Conservation (phyloP, 2,797 vertebrate genomes). For the Danio kyathit region DNA sequence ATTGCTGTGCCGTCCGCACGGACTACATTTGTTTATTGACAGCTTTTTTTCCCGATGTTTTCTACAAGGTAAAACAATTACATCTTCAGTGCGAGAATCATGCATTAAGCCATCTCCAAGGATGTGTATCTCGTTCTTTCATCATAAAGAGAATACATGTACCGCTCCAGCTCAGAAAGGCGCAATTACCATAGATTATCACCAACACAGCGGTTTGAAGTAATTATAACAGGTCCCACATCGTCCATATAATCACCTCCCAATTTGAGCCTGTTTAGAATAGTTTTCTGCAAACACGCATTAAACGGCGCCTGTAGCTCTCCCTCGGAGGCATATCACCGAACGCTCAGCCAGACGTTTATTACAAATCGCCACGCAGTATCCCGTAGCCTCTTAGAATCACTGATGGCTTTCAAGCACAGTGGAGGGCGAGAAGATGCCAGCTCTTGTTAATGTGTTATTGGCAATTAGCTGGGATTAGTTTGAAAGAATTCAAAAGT, state of each 20-base stretch:
- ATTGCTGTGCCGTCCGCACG: conserved; percentile 70
- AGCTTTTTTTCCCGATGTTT: conserved; percentile 52
- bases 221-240: conserved; percentile 80
- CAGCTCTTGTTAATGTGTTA: conserved; percentile 46
- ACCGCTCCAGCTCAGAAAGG: conserved; percentile 74
- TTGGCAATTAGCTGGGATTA: conserved; percentile 52
- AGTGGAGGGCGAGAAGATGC: conserved; percentile 36
- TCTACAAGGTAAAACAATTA: conserved; percentile 50
- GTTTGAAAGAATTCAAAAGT: conserved; percentile 49
- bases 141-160: conserved; percentile 78
- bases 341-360: conserved; percentile 12
- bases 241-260: conserved; percentile 76
- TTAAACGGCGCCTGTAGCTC: conserved; percentile 51
- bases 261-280: conserved; percentile 66
- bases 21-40: conserved; percentile 73
- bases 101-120: conserved; percentile 63
- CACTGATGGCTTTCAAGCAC: neutral
- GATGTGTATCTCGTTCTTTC: conserved; percentile 72
- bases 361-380: conserved; percentile 23
- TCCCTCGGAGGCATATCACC: conserved; percentile 52
- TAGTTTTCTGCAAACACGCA: conserved; percentile 53
- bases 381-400: neutral
- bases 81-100: conserved; percentile 64
- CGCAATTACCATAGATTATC: conserved; percentile 83
- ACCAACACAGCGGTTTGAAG: conserved; percentile 76